Conservation (phyloP, 2,888 invertebrate genomes). For the Erebia ligea region DNA sequence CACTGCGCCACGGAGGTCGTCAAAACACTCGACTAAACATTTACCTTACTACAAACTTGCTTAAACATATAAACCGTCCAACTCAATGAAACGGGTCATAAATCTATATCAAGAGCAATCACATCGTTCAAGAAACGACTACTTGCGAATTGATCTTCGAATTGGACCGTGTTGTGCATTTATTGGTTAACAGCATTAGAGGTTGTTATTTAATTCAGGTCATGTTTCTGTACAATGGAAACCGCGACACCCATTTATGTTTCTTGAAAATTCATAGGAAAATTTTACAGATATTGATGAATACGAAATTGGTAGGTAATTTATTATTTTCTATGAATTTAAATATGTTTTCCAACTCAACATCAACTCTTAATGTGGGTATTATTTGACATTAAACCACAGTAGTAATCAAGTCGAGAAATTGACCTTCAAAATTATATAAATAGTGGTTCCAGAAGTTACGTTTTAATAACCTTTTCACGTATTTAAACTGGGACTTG, state of each 20-base stretch:
- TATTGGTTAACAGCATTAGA: conserved; percentile 54
- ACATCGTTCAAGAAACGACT: conserved; percentile 71
- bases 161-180: conserved; percentile 44
- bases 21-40: conserved; percentile 9
- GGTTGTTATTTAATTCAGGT: conserved; percentile 59
- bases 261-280: background rate
- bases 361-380: conserved; percentile 44
- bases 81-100: conserved; percentile 42
- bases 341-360: conserved; percentile 26
- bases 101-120: conserved; percentile 76
- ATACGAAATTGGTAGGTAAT: background rate
- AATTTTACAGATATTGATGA: background rate
- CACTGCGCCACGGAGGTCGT: too few relatives aligned
- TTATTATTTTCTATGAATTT: background rate
- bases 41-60: conserved; percentile 15
- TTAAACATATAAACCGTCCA: conserved; percentile 22
- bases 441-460: background rate
- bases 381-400: background rate
- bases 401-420: background rate
- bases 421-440: background rate
- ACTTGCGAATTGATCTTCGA: conserved; percentile 63
- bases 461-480: conserved; percentile 15
- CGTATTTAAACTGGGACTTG: background rate
- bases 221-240: conserved; percentile 21
- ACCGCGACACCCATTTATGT: background rate